Conservation (phyloP, 2,113 vertebrate genomes). For the Polyodon spathula region DNA sequence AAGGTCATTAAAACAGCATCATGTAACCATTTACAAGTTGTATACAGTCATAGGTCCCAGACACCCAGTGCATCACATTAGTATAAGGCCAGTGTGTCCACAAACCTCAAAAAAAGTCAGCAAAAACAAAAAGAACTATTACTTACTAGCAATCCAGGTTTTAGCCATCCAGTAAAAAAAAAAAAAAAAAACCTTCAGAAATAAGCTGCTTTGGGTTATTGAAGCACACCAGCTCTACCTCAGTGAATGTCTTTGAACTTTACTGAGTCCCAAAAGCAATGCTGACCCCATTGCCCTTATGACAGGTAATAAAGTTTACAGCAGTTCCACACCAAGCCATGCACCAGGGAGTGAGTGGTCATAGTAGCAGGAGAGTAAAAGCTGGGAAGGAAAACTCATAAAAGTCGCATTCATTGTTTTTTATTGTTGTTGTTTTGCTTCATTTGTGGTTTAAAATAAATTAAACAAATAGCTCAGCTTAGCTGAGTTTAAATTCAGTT, state of each 20-base stretch:
- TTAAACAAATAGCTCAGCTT: conserved; percentile 23
- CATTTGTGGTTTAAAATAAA: conserved; percentile 1
- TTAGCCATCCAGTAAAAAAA: conserved; percentile 66
- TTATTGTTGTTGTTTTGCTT: conserved; percentile 2
- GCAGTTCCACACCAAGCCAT: conserved; percentile 95
- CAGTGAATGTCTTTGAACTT: conserved; percentile 92
- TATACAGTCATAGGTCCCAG: too few species aligned
- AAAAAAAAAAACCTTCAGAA: conserved; percentile 55
- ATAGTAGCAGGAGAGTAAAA: conserved; percentile 54
- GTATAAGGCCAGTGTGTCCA: too few species aligned
- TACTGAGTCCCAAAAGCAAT: conserved; percentile 87
- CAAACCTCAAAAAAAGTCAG: too few species aligned
- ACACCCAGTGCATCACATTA: too few species aligned
- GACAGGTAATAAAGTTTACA: conserved; percentile 99
- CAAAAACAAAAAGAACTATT: conserved; percentile 11
- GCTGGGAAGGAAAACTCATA: conserved; percentile 55
- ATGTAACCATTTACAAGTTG: too few species aligned
- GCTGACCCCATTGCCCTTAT: conserved; percentile 86
- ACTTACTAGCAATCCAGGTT: conserved; percentile 49
- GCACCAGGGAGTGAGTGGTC: conserved; percentile 79
- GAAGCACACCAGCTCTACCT: conserved; percentile 78
- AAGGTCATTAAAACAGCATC: too few species aligned
- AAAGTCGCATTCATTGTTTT: conserved; percentile 38
- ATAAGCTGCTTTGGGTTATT: conserved; percentile 75
- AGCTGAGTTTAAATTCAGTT: conserved; percentile 10